Base-by-base conservation (phyloP, 2,888 invertebrate species). In the Falcaria lacertinaria region DNA sequence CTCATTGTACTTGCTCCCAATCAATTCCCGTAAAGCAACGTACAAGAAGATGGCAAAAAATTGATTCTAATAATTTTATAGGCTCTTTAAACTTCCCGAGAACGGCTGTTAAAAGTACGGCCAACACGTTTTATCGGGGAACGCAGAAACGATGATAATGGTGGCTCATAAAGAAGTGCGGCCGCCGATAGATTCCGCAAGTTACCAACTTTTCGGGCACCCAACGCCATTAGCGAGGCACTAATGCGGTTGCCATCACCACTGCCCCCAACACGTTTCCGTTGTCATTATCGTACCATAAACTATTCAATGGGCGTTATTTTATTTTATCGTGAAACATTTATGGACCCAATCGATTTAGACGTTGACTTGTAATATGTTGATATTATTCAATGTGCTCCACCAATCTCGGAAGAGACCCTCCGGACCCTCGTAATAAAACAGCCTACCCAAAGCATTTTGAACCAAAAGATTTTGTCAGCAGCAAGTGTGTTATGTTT, bases 91-190 rank as follows among this genome's bases (percentile, higher is more conserved):
- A 85, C 69, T 80, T 79, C 53, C 57, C 54, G 60, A 65, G 64
- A 80, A 80, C 71, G 74, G 74, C 73, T 78, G 77, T 84, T 82
- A 75, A 78, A 84, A 85, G 79, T 80, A 68, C 68, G 70, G 66
- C 72, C 69, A 76, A 74, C 86, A 86, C 86, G 85, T 87, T 87
- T 85, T 84, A 86, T 86, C 84, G 86, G 72, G 62, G 74, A 81
- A 79, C 77, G 81, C 74, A 78, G 71, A 75, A 74, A 70, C 76
- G 81, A 80, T 81, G 86, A 85, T 88, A 88, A 88, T 88, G 88
- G 83, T 57, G 53, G 79, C 71, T 74, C 87, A 79, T 88, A 88
- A 88, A 87, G 87, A 86, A 82, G 73, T 73, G 65, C 69, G 73
- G 63, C 57, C 60, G 70, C 64, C 83, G 83, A 87, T 87, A 86